Evolutionary conservation across 2,113 vertebrate species (phyloP).

Genomic region (Pluvianellus socialis): DNA sequence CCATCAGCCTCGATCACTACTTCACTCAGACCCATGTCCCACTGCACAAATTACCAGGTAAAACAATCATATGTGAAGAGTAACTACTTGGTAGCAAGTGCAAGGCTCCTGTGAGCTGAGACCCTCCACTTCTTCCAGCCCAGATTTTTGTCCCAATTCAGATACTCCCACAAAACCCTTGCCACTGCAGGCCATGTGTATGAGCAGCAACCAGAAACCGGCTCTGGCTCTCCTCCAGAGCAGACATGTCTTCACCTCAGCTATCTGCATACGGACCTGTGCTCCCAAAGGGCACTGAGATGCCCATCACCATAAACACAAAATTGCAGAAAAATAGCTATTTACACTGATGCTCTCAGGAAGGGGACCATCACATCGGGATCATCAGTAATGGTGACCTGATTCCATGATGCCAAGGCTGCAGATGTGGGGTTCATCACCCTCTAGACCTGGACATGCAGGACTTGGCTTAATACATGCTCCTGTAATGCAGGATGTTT

Average conservation of each 20-base stretch:
- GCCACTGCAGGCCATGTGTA: not conserved
- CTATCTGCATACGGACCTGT: rapidly evolving
- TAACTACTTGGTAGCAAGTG: not conserved
- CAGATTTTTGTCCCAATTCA: not conserved
- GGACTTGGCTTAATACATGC: not conserved
- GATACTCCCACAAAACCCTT: not conserved
- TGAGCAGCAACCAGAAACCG: not conserved
- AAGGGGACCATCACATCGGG: not conserved
- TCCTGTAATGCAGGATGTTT: rapidly evolving
- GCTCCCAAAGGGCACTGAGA: not conserved
- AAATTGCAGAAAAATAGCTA: not conserved
- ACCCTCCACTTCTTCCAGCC: not conserved
- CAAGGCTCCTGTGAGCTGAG: not conserved
- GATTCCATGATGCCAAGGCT: not conserved
- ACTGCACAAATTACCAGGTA: not conserved
- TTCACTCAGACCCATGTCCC: not conserved
- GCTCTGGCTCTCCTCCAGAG: not conserved
- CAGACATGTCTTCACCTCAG: not conserved
- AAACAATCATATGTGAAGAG: not conserved
- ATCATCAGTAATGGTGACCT: not conserved
- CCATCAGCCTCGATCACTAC: not conserved
- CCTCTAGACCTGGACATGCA: not conserved
- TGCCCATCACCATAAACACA: not conserved
- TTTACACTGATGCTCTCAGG: not conserved
- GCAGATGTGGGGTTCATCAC: not conserved